Percentiles rank a stretch among this genome's conserved stretches.
These are phyloP conservation scores for Columba guinea DNA, from an alignment of 2,797 vertebrate genomes.

Conservation along the genomic window DNA sequence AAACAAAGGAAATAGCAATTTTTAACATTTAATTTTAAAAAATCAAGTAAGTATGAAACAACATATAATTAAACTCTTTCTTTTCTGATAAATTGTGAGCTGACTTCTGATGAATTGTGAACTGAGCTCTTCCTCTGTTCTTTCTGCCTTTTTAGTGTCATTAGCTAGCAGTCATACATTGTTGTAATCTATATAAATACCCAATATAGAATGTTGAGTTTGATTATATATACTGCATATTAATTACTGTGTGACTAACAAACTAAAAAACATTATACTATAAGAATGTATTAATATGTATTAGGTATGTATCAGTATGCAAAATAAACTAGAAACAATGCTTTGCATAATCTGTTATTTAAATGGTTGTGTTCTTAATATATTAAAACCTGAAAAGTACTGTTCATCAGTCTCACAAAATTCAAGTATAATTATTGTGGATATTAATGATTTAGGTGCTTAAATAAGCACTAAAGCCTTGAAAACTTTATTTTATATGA, in stretches of 20 bases:
- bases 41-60: neutral
- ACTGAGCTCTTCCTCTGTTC: neutral
- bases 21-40: neutral
- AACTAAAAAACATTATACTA: neutral
- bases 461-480: neutral
- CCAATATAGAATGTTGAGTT: neutral
- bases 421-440: neutral
- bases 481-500: neutral
- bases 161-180: neutral
- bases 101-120: neutral
- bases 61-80: neutral
- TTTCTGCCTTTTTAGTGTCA: neutral
- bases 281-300: neutral
- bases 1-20: neutral
- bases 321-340: neutral
- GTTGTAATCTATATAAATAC: neutral
- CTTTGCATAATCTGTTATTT: neutral
- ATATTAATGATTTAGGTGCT: neutral
- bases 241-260: neutral
- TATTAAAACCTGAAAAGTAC: neutral
- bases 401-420: neutral
- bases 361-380: neutral
- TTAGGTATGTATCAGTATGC: neutral
- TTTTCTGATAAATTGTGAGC: neutral
- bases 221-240: neutral